phyloP scores from a whole-genome alignment of 2,113 vertebrate species.

The Rhipidura dahli region DNA sequence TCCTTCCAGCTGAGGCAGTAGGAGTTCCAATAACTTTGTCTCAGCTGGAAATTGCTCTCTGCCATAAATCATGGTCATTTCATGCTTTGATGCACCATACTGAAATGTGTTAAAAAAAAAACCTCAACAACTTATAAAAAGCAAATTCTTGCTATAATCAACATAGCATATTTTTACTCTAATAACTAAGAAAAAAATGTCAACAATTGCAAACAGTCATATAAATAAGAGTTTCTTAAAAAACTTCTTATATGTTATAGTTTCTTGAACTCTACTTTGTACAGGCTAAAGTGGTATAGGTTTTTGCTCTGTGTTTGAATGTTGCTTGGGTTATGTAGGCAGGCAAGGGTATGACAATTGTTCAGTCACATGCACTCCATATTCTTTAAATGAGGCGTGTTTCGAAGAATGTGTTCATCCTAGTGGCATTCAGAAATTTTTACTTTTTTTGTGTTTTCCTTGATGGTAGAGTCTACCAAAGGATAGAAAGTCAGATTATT shows the following conservation, averaged over 20 bases:
- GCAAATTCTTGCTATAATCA: not conserved
- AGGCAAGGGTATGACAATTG: not conserved
- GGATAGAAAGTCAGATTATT: not conserved
- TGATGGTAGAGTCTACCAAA: not conserved
- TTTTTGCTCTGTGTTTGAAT: not conserved
- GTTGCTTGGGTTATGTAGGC: not conserved
- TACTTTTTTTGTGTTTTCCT: not conserved
- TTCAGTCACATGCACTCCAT: not conserved
- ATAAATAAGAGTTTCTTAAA: not conserved
- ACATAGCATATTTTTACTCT: not conserved
- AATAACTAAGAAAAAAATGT: not conserved
- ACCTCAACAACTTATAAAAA: not conserved
- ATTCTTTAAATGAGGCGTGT: not conserved
- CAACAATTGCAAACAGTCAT: not conserved
- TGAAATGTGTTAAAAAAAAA: not conserved
- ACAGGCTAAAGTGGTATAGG: not conserved
- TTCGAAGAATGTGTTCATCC: not conserved
- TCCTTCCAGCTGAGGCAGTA: slow-evolving; percentile 3
- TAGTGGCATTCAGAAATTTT: not conserved
- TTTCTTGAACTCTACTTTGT: not conserved
- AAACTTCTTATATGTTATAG: not conserved
- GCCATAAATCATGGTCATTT: not conserved
- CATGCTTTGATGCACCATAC: not conserved
- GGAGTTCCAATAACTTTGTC: not conserved
- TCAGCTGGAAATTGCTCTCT: slow-evolving; percentile 4